Conservation (phyloP, 53 echinoderm and acorn worm genomes). For the Stichopus horrens region DNA sequence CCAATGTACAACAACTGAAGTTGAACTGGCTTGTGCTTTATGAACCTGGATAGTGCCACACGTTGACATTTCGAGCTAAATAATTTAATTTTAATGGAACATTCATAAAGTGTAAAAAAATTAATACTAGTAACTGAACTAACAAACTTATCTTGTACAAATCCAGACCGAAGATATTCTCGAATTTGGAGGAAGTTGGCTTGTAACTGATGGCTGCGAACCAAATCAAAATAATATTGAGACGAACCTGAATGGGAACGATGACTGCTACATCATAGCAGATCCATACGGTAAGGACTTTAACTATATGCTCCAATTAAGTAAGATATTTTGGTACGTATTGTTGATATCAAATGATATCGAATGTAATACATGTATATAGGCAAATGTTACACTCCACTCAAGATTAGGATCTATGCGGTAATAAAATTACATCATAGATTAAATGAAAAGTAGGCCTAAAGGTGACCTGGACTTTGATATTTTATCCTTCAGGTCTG, state of each 20-base stretch:
- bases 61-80: not conserved
- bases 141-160: too few species aligned
- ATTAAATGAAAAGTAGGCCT: too few species aligned
- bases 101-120: too few species aligned
- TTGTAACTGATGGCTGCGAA: not conserved
- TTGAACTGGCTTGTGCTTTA: not conserved
- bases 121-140: too few species aligned
- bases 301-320: too few species aligned
- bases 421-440: too few species aligned
- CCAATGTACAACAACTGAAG: not conserved
- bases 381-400: too few species aligned
- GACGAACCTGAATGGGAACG: not conserved
- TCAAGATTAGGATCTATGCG: too few species aligned
- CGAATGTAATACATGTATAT: too few species aligned
- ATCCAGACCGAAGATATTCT: not conserved
- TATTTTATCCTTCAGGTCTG: not conserved
- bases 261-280: not conserved
- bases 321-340: too few species aligned
- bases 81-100: too few species aligned
- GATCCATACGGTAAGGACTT: constrained; percentile 13
- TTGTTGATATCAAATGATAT: too few species aligned
- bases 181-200: constrained; percentile 18
- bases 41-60: not conserved
- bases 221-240: not conserved
- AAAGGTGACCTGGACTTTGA: not conserved